Evolutionary conservation across 2,113 vertebrate species (phyloP).

Genomic region (Eulemur macaco): DNA sequence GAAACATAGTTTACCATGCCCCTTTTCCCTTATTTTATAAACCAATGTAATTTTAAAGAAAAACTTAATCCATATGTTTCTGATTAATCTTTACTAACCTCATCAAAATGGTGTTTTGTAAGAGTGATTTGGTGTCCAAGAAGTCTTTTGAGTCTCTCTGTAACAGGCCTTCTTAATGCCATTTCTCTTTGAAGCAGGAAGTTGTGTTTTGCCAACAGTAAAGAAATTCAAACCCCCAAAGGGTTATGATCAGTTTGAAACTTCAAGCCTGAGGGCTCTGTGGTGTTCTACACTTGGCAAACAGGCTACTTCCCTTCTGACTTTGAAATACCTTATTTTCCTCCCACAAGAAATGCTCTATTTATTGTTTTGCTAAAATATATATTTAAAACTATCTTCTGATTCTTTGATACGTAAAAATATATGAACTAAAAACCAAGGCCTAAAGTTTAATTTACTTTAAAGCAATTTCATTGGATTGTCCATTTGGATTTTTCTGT

Average conservation of each 20-base stretch:
- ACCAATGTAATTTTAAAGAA: constrained; percentile 62
- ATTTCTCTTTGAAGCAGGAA: constrained; percentile 77
- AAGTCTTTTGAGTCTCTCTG: constrained; percentile 55
- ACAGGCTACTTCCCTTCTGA: constrained; percentile 46
- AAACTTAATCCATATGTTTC: constrained; percentile 71
- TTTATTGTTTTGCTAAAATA: constrained; percentile 51
- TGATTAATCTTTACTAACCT: constrained; percentile 72
- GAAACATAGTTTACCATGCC: not conserved
- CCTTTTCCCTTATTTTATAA: constrained; percentile 46
- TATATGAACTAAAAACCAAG: not conserved
- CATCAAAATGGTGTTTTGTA: constrained; percentile 75
- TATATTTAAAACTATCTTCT: constrained; percentile 31
- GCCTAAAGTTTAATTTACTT: not conserved
- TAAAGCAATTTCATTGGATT: constrained; percentile 15
- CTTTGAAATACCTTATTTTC: constrained; percentile 70
- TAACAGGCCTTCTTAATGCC: constrained; percentile 67
- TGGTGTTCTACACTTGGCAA: constrained; percentile 64
- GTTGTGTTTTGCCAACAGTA: constrained; percentile 79
- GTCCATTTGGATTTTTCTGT: constrained; percentile 48
- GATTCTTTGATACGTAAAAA: constrained; percentile 29
- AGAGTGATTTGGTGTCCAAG: constrained; percentile 67
- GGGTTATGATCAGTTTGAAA: constrained; percentile 74
- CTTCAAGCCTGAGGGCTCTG: constrained; percentile 62
- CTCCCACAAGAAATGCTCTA: constrained; percentile 36
- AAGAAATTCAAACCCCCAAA: constrained; percentile 76